A percentile compares a stretch with the other conserved stretches of the same genome.
Evolutionary conservation across 2,113 vertebrate genomes (phyloP).

Genomic region (Paradisaea rubra): DNA sequence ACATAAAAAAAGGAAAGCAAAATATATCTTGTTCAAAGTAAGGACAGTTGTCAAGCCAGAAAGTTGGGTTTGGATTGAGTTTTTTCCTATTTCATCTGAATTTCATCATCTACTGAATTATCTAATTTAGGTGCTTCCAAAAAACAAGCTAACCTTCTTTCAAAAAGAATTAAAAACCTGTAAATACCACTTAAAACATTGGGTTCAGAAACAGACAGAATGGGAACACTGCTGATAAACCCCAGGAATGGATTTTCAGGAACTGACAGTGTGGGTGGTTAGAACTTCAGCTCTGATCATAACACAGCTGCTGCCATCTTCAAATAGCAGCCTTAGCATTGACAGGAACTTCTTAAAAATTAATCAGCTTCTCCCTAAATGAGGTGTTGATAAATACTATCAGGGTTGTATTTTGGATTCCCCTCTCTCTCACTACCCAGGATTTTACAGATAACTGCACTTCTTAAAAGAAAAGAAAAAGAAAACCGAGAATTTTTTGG

Average conservation of each 20-base stretch:
- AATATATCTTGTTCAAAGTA: neutral
- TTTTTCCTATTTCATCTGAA: neutral
- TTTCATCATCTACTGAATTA: neutral
- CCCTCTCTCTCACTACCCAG: neutral
- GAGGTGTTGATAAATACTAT: slow-evolving; percentile 20
- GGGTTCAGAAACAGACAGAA: neutral
- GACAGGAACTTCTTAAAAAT: neutral
- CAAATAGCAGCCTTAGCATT: neutral
- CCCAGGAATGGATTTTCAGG: neutral
- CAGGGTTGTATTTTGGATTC: neutral
- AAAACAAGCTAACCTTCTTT: neutral
- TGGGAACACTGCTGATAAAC: slow-evolving; percentile 9
- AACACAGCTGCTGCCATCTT: slow-evolving; percentile 25
- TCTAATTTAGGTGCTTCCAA: neutral
- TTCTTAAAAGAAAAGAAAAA: neutral
- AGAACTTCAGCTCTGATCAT: slow-evolving; percentile 4
- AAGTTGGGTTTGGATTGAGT: neutral
- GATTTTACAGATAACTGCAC: neutral
- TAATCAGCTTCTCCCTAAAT: slow-evolving; percentile 11
- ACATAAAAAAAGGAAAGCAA: neutral
- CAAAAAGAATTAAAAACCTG: neutral
- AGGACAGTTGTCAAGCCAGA: neutral
- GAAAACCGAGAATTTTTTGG: neutral
- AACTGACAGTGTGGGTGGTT: slow-evolving; percentile 1
- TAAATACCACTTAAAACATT: neutral